Evolutionary conservation across 2,888 invertebrate genomes (phyloP).

Genomic region (Lycaena phlaeas): DNA sequence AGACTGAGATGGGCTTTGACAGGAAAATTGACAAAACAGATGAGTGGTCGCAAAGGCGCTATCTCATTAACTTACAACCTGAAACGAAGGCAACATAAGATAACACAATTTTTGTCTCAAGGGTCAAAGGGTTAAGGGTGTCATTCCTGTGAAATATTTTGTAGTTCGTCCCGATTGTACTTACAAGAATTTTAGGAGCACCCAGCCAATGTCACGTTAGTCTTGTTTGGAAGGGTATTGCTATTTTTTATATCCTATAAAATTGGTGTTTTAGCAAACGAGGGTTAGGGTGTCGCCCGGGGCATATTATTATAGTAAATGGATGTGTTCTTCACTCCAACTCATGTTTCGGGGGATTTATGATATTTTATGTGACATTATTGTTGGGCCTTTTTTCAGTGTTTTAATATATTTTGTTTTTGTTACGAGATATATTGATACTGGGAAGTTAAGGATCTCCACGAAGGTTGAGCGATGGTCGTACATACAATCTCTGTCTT

Average conservation of each 20-base stretch:
- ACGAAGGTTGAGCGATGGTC: no score
- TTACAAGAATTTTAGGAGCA: constrained; percentile 15
- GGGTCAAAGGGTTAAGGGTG: no score
- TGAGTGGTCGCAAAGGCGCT: constrained; percentile 1
- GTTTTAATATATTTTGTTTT: no score
- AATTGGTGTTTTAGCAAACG: constrained; percentile 11
- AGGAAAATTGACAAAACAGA: not conserved
- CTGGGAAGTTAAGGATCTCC: no score
- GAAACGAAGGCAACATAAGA: no score
- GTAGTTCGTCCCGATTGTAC: not conserved
- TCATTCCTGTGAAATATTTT: not conserved
- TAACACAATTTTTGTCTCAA: no score
- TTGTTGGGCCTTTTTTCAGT: no score
- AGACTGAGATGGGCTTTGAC: not conserved
- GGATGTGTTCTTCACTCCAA: no score
- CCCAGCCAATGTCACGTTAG: constrained; percentile 25
- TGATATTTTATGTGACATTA: no score
- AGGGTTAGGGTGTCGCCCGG: constrained; percentile 2
- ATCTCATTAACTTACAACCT: not conserved
- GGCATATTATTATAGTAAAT: constrained; percentile 4
- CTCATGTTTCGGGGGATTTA: no score
- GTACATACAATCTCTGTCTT: no score
- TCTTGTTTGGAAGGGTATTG: constrained; percentile 18
- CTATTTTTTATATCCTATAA: constrained; percentile 20
- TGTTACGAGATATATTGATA: no score